phyloP scores from a whole-genome alignment of 2,113 vertebrate genomes.

The Morone saxatilis region DNA sequence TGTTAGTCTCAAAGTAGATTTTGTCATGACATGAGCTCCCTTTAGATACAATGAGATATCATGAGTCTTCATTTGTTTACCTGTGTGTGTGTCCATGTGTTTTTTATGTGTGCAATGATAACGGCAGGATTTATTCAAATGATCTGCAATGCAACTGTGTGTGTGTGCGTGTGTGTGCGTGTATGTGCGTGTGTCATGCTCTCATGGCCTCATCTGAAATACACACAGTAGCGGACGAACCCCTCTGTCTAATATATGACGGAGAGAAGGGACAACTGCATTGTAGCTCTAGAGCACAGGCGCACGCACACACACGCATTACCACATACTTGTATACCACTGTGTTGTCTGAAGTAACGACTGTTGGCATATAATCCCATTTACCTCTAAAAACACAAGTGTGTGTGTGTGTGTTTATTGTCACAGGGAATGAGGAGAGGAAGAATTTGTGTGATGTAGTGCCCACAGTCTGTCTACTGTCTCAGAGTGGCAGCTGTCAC shows the following conservation, averaged over 20 bases:
- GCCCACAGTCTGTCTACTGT: constrained; percentile 57
- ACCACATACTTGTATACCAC: background rate
- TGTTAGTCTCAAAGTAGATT: background rate
- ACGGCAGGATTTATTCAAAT: constrained; percentile 57
- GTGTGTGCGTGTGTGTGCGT: constrained; percentile 13
- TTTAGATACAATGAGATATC: background rate
- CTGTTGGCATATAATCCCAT: constrained; percentile 52
- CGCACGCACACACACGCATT: constrained; percentile 1
- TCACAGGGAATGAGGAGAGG: constrained; percentile 29
- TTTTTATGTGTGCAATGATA: constrained; percentile 42
- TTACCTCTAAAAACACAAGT: constrained; percentile 46
- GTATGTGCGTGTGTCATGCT: background rate
- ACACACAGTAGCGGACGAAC: background rate
- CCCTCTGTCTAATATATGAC: background rate
- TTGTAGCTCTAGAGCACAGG: constrained; percentile 13
- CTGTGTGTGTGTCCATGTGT: constrained; percentile 33
- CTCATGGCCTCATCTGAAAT: background rate
- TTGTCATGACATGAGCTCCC: background rate
- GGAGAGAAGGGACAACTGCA: constrained; percentile 30
- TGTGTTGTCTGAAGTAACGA: constrained; percentile 30
- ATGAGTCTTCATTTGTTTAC: constrained; percentile 28
- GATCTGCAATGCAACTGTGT: constrained; percentile 21
- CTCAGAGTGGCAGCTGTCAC: constrained; percentile 64
- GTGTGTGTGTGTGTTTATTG: constrained; percentile 25
- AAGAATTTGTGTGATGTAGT: constrained; percentile 60